Evolutionary conservation across 1,140 invertebrate species (phyloP).

Genomic region (Cyclargus thomasi): DNA sequence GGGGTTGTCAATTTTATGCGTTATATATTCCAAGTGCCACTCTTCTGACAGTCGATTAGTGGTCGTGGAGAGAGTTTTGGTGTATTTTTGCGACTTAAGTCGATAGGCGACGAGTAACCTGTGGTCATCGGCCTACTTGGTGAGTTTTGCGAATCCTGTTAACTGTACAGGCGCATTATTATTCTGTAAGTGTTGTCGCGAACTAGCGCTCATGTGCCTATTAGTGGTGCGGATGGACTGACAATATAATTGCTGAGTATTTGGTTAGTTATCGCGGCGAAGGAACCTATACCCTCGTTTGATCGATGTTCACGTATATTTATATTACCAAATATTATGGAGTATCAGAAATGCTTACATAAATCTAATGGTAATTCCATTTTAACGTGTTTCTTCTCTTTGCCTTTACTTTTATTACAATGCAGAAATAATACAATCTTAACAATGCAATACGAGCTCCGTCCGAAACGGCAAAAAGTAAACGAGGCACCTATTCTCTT

Average conservation of each 20-base stretch:
- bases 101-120: slow-evolving; percentile 29
- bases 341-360: too few species aligned
- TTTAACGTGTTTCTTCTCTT: too few species aligned
- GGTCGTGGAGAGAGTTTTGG: slow-evolving; percentile 19
- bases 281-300: slow-evolving; percentile 14
- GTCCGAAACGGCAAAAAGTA: neutral
- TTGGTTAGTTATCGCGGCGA: slow-evolving; percentile 17
- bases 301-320: too few species aligned
- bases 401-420: neutral
- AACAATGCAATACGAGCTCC: neutral
- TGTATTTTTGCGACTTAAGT: neutral
- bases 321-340: too few species aligned
- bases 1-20: too few species aligned
- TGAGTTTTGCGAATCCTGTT: slow-evolving; percentile 69
- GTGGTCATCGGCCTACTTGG: slow-evolving; percentile 64
- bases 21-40: neutral
- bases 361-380: too few species aligned
- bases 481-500: slow-evolving; percentile 11
- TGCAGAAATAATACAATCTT: neutral
- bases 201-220: slow-evolving; percentile 46
- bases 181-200: slow-evolving; percentile 58
- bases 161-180: slow-evolving; percentile 64
- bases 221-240: slow-evolving; percentile 26
- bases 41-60: neutral
- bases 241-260: slow-evolving; percentile 23